Evolutionary conservation across 2,888 invertebrate genomes (phyloP), one percentile per base, ranked within the genome.

Genomic region (Eupithecia subumbrata): DNA sequence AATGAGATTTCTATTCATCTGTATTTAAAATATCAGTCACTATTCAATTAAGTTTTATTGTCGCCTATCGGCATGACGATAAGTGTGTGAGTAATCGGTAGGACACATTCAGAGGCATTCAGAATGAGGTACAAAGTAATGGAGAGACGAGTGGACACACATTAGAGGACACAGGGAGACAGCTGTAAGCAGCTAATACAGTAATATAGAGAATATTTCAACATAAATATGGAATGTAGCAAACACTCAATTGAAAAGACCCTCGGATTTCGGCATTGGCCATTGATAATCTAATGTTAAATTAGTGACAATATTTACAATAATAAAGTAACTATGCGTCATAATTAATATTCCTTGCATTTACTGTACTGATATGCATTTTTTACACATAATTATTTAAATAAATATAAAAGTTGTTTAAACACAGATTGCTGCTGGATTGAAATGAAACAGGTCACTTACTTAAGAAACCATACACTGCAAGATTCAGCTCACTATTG

Each of bases 181-280:
- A 81, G 74, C 79, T 80, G 84, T 81, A 82, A 82, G 82, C 84
- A 86, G 88, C 87, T 82, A 86, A 86, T 87, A 89, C 90, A 90
- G 87, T 87, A 86, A 85, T 88, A 91, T 89, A 88, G 90, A 92
- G 87, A 93, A 91, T 92, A 93, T 92, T 92, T 94, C 93, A 94
- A 94, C 94, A 94, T 94, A 94, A 94, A 94, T 94, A 95, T 95
- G 94, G 94, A 94, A 95, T 95, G 94, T 95, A 95, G 92, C 90
- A 92, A 93, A 94, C 94, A 94, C 94, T 94, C 94, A 92, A 92
- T 92, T 90, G 91, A 92, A 92, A 92, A 90, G 89, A 92, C 92
- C 92, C 86, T 92, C 90, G 86, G 92, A 90, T 90, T 90, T 86
- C 87, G 91, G 92, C 92, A 84, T 87, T 81, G 88, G 91, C 92